Evolutionary conservation across 1,140 invertebrate species (phyloP), one percentile per base, ranked within the genome.

Genomic region (Papilio polytes): DNA sequence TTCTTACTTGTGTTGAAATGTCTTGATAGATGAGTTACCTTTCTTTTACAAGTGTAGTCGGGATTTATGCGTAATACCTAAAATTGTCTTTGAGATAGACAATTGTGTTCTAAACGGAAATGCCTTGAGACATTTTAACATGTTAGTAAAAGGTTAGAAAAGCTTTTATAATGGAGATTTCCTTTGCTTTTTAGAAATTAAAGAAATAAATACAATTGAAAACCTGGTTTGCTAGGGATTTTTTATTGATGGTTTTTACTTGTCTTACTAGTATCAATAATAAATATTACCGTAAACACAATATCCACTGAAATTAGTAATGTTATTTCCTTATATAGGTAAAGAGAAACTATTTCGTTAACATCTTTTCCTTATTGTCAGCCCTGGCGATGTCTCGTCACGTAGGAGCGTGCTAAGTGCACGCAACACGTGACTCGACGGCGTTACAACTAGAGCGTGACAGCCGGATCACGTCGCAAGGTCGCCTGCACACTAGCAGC

Each of bases 361-460:
- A 20, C 18, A 51, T 51, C 53, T 56, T 56, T 56, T 56, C 8
- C 18, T n/a, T n/a, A 20, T 56, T 73, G 72, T 44, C 41, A 73
- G 9, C 72, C 72, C 72, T 73, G 72, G 36, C 66, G 70, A 41
- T 26, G 36, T 73, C 63, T 36, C 44, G 74, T 76, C 74, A 76
- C 74, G 74, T 76, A 76, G 18, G 74, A 76, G 74, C 74, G 41
- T 76, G 74, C 44, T 76, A 76, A 76, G 74, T 53, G 46, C 74
- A 76, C 74, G 74, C 74, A 76, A 76, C 74, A 76, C 74, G 74
- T 76, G 74, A 76, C 46, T 46, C 74, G 74, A 26, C 44, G n/a
- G 74, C 46, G 46, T 76, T 44, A n/a, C 44, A 76, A 76, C 46
- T 76, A 46, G 74, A 26, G 74, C 74, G 46, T 76, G 74, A 76